Evolutionary conservation across 2,888 invertebrate species (phyloP), one percentile per base, ranked within the genome.

Genomic region (Brachyptera risi): DNA sequence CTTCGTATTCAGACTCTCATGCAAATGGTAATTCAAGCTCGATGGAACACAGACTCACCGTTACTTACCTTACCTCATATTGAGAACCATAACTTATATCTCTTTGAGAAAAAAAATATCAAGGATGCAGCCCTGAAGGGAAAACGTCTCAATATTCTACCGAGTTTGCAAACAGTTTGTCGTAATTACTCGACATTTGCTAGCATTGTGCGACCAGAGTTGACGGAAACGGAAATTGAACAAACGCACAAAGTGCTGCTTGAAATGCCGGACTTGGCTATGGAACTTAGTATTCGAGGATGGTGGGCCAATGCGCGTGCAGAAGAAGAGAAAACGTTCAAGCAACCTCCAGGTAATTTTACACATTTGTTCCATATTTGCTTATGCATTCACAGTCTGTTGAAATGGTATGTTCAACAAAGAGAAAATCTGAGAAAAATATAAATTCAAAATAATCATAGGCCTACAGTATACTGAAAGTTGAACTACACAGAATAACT

Each of bases 21-120:
- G 79, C 98, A 98, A 77, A 90, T 92, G 82, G 80, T 96, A 13
- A 82, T 96, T 3, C 97, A 97, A 79, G 96, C 90, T 0, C 81
- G 91, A 44, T 95, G 95, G 92, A 80, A 87, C n/a, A 78, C 83
- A 40, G 87, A 88, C 69, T 83, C 86, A 0, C 85, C 87, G 9
- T 78, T 95, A 1, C 78, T 89, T 0, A 88, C 85, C 0, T 78
- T 97, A 13, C 96, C 96, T 0, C 81, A 88, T 69, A 75, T 94
- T 0, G 87, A 86, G 57, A 76, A 81, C 0, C 81, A 83, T 21
- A 49, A 62, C 31, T n/a, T 63, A 15, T 42, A 27, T 15, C 38
- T 60, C 24, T 60, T 65, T 24, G 56, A 51, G 17, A 44, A 11
- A 23, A 24, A 5, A 1, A 9, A 23, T 13, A 31, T 7, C n/a